These are phyloP conservation scores for Paramormyrops kingsleyae DNA, from an alignment of 2,113 vertebrate genomes.

Conservation along the genomic window DNA sequence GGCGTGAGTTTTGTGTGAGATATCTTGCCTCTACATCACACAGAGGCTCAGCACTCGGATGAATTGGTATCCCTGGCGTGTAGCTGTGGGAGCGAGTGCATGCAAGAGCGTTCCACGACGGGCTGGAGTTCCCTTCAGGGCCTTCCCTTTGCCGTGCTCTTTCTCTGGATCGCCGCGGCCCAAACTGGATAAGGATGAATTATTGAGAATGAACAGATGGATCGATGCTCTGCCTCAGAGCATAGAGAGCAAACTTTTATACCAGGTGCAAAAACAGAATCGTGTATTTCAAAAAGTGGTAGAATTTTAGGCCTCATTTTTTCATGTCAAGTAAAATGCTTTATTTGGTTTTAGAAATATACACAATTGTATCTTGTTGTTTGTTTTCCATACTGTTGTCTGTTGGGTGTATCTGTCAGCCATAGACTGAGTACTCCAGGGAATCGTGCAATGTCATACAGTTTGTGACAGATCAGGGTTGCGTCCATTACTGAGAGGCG, in stretches of 20 bases:
- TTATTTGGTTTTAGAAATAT: not conserved
- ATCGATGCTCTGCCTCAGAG: not conserved
- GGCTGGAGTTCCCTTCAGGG: not conserved
- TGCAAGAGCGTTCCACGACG: not conserved
- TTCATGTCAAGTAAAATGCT: not conserved
- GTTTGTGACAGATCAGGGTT: not conserved
- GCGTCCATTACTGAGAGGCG: not conserved
- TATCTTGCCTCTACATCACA: not conserved
- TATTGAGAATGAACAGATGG: not conserved
- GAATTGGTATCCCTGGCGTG: not conserved
- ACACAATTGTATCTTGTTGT: not conserved
- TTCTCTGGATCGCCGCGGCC: not conserved
- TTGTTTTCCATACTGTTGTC: not conserved
- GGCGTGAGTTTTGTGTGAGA: not conserved
- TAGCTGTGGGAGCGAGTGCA: not conserved
- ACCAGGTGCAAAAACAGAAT: not conserved
- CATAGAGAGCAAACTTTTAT: not conserved
- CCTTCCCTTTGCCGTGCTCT: not conserved
- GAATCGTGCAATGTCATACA: not conserved
- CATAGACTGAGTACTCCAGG: not conserved
- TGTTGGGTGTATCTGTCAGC: not conserved
- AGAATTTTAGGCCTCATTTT: not conserved
- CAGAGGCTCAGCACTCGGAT: not conserved
- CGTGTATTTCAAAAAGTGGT: not conserved
- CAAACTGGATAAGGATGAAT: not conserved